These are phyloP conservation scores for Rhogogaster chlorosoma DNA, from an alignment of 2,888 invertebrate species.

Conservation along the genomic window DNA sequence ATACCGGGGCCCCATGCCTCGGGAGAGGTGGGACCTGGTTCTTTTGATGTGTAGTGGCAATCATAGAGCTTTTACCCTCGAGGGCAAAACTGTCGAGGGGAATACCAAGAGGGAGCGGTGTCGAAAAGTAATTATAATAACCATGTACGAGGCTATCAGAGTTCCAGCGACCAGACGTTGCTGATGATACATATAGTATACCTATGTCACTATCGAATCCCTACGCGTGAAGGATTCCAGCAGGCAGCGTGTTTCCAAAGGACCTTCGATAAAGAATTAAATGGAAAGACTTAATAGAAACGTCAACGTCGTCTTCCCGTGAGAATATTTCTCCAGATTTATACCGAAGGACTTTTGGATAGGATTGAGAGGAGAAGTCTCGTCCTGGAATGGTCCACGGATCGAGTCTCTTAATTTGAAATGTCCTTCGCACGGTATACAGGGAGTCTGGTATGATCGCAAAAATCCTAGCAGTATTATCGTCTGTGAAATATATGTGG, in stretches of 20 bases:
- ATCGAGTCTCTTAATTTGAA: neutral
- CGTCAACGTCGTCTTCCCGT: neutral
- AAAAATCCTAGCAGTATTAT: neutral
- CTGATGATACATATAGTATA: neutral
- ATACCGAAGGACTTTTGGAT: neutral
- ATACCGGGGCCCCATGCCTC: neutral
- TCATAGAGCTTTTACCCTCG: slow-evolving; percentile 58
- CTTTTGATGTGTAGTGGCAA: slow-evolving; percentile 59
- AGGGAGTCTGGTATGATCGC: neutral
- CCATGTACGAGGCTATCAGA: slow-evolving; percentile 40
- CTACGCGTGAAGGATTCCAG: neutral
- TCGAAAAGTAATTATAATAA: slow-evolving; percentile 67
- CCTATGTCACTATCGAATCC: neutral
- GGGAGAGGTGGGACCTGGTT: slow-evolving; percentile 27
- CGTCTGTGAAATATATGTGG: neutral
- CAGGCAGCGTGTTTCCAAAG: neutral
- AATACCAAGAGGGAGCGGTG: slow-evolving; percentile 55
- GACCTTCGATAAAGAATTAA: neutral
- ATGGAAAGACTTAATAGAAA: neutral
- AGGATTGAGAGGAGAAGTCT: neutral
- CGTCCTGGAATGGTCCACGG: neutral
- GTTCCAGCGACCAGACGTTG: neutral
- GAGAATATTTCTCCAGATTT: neutral
- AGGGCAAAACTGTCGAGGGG: slow-evolving; percentile 49
- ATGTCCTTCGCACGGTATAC: neutral